Conservation (phyloP, 2,113 vertebrate genomes). For the Microcebus griseorufus region DNA sequence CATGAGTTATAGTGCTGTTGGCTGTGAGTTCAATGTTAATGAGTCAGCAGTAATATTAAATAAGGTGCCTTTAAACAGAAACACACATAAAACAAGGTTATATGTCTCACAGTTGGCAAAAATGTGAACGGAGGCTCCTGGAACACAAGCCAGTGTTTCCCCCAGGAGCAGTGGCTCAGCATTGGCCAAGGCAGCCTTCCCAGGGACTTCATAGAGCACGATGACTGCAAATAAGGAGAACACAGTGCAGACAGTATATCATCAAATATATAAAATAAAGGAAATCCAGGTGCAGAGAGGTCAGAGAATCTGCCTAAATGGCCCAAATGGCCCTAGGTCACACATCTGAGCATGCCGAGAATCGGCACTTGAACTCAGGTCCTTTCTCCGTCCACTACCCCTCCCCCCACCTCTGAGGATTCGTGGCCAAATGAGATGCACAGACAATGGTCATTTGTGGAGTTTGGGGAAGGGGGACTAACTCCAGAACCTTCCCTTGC, state of each 20-base stretch:
- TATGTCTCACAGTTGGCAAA: background rate
- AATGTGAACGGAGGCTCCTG: background rate
- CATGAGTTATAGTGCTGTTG: background rate
- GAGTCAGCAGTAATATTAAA: background rate
- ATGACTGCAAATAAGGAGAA: background rate
- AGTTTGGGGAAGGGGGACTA: background rate
- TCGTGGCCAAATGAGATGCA: background rate
- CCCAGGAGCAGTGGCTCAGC: background rate
- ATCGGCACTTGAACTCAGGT: background rate
- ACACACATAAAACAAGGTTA: background rate
- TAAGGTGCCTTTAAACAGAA: background rate
- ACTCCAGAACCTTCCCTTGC: background rate
- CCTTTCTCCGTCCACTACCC: background rate
- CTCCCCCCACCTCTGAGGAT: background rate
- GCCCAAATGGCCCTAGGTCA: rapidly evolving
- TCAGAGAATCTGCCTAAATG: background rate
- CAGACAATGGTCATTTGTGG: background rate
- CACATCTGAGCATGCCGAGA: background rate
- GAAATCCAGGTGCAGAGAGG: background rate
- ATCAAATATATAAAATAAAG: background rate
- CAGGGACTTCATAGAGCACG: background rate
- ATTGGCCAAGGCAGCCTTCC: background rate
- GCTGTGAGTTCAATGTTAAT: background rate
- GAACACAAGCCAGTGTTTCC: background rate
- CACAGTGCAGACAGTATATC: too few species aligned